Evolutionary conservation across 1,140 invertebrate genomes (phyloP).

Genomic region (Panulirus ornatus): DNA sequence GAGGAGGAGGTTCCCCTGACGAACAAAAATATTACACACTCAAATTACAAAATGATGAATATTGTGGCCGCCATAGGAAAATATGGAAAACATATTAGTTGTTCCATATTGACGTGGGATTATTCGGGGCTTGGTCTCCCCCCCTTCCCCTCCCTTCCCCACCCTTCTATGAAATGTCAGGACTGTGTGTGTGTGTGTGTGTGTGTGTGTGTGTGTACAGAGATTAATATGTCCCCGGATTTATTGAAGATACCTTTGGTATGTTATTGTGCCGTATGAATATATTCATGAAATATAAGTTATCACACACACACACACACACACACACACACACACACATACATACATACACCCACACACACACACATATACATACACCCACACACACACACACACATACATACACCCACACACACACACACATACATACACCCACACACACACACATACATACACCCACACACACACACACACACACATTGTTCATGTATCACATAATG

Average conservation of each 20-base stretch:
- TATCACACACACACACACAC: not conserved
- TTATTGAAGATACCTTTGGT: not conserved
- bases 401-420: too few relatives aligned
- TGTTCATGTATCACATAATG: too few relatives aligned
- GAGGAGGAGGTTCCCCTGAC: not conserved
- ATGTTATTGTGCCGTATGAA: not conserved
- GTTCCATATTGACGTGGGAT: slow-evolving; percentile 10
- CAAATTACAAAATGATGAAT: not conserved
- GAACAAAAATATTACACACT: not conserved
- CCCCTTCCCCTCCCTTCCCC: too few relatives aligned
- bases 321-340: not conserved
- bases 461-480: too few relatives aligned
- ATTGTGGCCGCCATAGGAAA: not conserved
- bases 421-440: too few relatives aligned
- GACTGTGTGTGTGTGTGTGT: too few relatives aligned
- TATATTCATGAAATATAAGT: not conserved
- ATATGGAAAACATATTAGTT: not conserved
- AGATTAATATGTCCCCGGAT: not conserved
- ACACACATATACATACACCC: not conserved
- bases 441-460: too few relatives aligned
- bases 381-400: not conserved
- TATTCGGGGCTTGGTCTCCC: not conserved
- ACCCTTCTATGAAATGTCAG: slow-evolving; percentile 6
- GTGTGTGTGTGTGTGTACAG: too few relatives aligned
- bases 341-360: not conserved